phyloP scores from a whole-genome alignment of 2,888 invertebrate genomes.

The Gisinianus flammeolus region DNA sequence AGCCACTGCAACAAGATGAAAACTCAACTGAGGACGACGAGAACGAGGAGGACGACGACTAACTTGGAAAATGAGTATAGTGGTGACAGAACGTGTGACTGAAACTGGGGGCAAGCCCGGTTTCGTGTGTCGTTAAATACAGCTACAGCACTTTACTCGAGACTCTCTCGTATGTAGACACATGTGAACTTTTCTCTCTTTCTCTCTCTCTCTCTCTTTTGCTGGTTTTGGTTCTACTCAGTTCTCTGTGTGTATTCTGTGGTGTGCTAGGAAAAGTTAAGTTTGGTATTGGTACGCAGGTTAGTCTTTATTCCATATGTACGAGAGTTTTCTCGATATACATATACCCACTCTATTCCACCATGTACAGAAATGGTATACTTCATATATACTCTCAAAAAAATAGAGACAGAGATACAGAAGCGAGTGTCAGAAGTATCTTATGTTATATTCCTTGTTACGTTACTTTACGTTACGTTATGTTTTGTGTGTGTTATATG shows the following conservation, averaged over 20 bases:
- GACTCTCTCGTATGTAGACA: conserved; percentile 17
- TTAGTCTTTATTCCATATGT: neutral
- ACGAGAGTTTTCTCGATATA: neutral
- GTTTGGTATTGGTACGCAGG: conserved; percentile 7
- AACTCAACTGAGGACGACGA: no score
- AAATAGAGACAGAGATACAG: neutral
- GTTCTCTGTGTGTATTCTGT: neutral
- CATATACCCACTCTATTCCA: neutral
- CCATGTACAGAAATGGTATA: neutral
- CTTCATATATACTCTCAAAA: neutral
- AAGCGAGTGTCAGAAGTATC: conserved; percentile 29
- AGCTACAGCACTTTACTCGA: conserved; percentile 33
- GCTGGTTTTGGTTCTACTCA: neutral
- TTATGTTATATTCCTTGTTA: neutral
- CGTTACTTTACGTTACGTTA: conserved; percentile 17
- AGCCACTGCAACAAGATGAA: neutral
- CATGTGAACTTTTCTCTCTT: conserved; percentile 10
- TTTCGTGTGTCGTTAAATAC: conserved; percentile 57
- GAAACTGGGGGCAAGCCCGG: conserved; percentile 56
- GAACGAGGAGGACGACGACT: conserved; percentile 8
- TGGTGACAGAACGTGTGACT: conserved; percentile 51
- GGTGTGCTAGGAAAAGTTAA: neutral
- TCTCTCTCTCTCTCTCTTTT: neutral
- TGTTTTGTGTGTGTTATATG: conserved; percentile 27
- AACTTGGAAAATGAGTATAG: conserved; percentile 30